Evolutionary conservation across 2,113 vertebrate species (phyloP), one percentile per base, ranked within the genome.

Genomic region (Corvus hawaiiensis): DNA sequence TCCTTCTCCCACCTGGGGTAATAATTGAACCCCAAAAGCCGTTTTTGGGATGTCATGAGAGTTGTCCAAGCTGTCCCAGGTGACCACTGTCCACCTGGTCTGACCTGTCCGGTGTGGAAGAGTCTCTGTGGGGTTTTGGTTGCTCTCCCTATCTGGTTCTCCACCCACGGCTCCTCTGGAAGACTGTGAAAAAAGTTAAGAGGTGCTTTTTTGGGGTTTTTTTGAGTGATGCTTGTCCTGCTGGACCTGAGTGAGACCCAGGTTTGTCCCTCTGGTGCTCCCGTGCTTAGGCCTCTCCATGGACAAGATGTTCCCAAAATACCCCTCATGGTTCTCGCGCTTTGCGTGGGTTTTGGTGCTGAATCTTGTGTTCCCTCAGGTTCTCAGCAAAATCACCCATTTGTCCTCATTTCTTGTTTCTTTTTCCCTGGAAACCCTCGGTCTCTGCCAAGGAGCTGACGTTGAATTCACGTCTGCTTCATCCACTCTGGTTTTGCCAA

Each of bases 401-500:
- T 80, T 23, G 6, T 23, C 18, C 44, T 49, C 19, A 16, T 49
- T 51, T 49, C 14, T 41, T 10, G 8, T 7, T 24, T 11, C 13
- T 23, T 79, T 63, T 9, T 9, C 5, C 21, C 44, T 18, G 32
- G 32, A 30, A 64, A 22, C 8, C 11, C 43, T n/a, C 0, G 1
- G 20, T 17, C 20, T 54, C 33, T 49, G 20, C 41, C 66, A 14
- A 24, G 56, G n/a, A 39, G 28, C 5, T 0, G 3, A 9, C 0
- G 4, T 48, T 11, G 9, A 30, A 17, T n/a, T 55, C 2, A 1
- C 2, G 2, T 72, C 56, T 32, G 49, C 30, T 43, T 49, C 6
- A 1, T 30, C 35, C 35, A 4, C 26, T 72, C 16, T 18, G 21
- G 17, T 56, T 58, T 43, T 43, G 26, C 58, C 16, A 30, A 72